Conservation (phyloP, 2,888 invertebrate genomes). For the Netelia melanura region DNA sequence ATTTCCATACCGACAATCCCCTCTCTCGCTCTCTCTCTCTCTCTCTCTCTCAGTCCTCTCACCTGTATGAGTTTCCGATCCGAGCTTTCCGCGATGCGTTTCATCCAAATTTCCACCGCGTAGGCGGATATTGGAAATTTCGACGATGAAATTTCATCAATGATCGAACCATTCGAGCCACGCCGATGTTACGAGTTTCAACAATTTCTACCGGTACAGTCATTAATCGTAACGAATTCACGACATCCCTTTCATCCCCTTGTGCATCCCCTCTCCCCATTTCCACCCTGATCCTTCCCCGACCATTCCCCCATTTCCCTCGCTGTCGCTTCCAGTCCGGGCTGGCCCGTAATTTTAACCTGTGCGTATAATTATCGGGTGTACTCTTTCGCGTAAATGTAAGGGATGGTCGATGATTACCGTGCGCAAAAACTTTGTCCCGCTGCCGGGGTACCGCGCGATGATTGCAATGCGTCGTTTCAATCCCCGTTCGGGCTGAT, state of each 20-base stretch:
- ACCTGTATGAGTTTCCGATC: neutral
- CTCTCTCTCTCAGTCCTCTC: neutral
- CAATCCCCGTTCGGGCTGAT: constrained; percentile 12
- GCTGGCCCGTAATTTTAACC: constrained; percentile 47
- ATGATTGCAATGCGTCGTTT: constrained; percentile 37
- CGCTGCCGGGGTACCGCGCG: neutral
- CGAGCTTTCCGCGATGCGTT: neutral
- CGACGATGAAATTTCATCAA: constrained; percentile 48
- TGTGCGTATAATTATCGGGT: constrained; percentile 55
- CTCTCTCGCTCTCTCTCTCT: neutral
- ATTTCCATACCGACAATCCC: neutral
- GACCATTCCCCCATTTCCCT: neutral
- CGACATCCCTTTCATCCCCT: constrained; percentile 38
- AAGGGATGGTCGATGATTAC: constrained; percentile 43
- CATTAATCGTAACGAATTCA: constrained; percentile 67
- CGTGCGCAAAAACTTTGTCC: constrained; percentile 42
- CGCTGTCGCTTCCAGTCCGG: neutral
- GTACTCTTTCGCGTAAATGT: constrained; percentile 33
- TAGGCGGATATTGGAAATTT: constrained; percentile 30
- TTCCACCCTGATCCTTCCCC: neutral
- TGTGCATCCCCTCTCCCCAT: constrained; percentile 1
- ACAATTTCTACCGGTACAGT: constrained; percentile 40
- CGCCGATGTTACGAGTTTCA: constrained; percentile 5
- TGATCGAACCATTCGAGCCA: constrained; percentile 33
- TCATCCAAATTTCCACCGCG: neutral